These are phyloP conservation scores for Agapornis roseicollis DNA, from an alignment of 2,113 vertebrate genomes.

Conservation along the genomic window DNA sequence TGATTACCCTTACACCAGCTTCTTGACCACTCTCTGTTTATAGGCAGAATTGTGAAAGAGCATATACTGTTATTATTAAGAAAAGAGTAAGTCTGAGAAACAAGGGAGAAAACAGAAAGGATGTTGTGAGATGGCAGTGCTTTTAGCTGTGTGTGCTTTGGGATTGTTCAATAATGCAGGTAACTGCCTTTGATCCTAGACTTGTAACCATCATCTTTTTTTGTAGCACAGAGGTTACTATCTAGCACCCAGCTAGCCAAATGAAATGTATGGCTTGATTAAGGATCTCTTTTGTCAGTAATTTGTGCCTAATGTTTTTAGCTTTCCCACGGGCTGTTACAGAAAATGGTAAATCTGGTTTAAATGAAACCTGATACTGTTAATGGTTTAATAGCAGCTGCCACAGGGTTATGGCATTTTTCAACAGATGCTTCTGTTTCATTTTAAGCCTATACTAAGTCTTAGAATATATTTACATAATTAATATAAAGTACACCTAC, in stretches of 20 bases:
- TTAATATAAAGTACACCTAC: constrained; percentile 62
- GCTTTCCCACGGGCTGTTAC: constrained; percentile 78
- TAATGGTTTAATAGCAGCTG: constrained; percentile 82
- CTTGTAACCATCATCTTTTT: constrained; percentile 43
- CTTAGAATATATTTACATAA: constrained; percentile 71
- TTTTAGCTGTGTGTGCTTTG: constrained; percentile 4
- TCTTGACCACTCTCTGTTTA: background rate
- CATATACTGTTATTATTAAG: background rate
- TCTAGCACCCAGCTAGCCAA: constrained; percentile 69
- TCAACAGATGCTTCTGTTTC: constrained; percentile 80
- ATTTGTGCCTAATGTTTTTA: constrained; percentile 83
- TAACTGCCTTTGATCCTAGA: constrained; percentile 23
- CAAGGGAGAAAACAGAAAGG: background rate
- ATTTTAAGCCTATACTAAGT: constrained; percentile 69
- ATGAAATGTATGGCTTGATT: constrained; percentile 80
- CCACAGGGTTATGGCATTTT: constrained; percentile 76
- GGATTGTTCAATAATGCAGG: background rate
- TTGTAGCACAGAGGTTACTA: constrained; percentile 51
- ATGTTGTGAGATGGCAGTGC: background rate
- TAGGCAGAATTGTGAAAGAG: background rate
- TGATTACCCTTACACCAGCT: background rate
- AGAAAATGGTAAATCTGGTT: constrained; percentile 84
- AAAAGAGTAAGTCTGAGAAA: background rate
- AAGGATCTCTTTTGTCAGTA: constrained; percentile 79
- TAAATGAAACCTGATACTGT: constrained; percentile 83